Evolutionary conservation across 2,113 vertebrate species (phyloP).

Genomic region (Neotoma lepida): DNA sequence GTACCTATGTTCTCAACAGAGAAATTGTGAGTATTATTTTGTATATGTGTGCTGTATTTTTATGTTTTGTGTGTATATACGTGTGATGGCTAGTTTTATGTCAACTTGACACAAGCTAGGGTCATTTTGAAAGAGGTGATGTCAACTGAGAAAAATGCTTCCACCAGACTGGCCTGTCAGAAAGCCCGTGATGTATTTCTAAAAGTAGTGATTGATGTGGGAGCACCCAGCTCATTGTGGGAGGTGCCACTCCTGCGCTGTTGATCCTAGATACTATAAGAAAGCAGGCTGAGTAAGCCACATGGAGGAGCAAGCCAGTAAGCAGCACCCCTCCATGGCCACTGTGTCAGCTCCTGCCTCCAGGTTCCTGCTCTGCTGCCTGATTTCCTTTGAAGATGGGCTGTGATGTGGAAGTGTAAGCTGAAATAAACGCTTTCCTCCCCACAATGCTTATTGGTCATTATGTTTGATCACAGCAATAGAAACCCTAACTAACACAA

Average conservation of each 20-base stretch:
- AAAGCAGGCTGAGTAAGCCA: background rate
- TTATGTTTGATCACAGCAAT: background rate
- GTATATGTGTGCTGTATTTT: background rate
- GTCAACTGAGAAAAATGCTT: background rate
- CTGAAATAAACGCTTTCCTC: background rate
- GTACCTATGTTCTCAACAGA: background rate
- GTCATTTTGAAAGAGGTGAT: background rate
- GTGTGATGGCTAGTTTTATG: background rate
- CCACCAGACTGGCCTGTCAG: too few relatives aligned
- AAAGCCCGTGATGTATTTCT: background rate
- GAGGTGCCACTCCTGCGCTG: background rate
- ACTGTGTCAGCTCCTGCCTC: background rate
- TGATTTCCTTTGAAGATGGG: background rate
- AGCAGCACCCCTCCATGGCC: background rate
- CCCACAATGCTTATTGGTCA: background rate
- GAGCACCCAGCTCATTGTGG: too few relatives aligned
- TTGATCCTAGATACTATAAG: background rate
- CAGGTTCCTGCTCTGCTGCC: too few relatives aligned
- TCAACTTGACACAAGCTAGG: background rate
- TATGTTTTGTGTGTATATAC: background rate
- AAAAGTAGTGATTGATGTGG: background rate
- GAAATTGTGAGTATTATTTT: background rate
- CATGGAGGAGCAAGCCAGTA: background rate
- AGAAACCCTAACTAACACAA: background rate
- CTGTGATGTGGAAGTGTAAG: background rate